Percentiles rank a stretch among this genome's conserved stretches.
These are phyloP conservation scores for Turdus rufiventris DNA, from an alignment of 2,113 vertebrate species.

Conservation along the genomic window DNA sequence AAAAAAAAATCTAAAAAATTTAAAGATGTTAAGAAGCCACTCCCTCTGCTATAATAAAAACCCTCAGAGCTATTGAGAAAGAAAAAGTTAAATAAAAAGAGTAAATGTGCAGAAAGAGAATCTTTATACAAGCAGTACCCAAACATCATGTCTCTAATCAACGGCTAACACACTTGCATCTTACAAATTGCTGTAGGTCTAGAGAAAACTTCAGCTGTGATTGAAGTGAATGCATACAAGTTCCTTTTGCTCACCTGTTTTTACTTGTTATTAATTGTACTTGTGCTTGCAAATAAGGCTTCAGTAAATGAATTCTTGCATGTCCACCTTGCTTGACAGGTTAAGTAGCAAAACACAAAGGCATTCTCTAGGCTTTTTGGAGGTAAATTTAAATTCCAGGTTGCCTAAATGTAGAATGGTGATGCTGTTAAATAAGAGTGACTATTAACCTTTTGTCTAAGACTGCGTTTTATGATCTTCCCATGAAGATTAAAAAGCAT, in stretches of 20 bases:
- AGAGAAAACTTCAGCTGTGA: background rate
- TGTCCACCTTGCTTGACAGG: background rate
- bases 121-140: accelerated
- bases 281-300: background rate
- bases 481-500: background rate
- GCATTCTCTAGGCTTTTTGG: background rate
- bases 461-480: background rate
- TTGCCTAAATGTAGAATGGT: background rate
- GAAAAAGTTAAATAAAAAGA: background rate
- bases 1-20: no score
- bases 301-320: background rate
- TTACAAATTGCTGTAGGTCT: background rate
- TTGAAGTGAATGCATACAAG: background rate
- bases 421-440: background rate
- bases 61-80: background rate
- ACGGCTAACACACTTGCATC: background rate
- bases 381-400: background rate
- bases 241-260: background rate
- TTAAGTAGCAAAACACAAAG: background rate
- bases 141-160: background rate
- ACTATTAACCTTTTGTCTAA: background rate
- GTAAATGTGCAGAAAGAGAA: background rate
- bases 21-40: background rate
- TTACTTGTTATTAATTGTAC: background rate
- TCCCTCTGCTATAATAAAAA: background rate